Evolutionary conservation across 2,888 invertebrate species (phyloP).

Genomic region (Lydus trimaculatus): DNA sequence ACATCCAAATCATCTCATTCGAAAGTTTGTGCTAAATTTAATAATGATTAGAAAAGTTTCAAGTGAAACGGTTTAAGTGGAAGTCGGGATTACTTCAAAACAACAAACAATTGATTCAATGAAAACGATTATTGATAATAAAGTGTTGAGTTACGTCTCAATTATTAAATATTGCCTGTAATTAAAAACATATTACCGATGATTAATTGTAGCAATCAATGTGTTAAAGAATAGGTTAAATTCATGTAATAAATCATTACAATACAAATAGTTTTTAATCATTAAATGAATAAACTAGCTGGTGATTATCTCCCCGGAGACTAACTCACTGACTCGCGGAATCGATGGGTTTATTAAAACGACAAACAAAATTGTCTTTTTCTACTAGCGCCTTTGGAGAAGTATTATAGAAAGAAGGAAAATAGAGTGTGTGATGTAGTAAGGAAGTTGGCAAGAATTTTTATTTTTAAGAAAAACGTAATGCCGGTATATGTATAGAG

Average conservation of each 20-base stretch:
- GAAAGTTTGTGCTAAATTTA: too few species aligned
- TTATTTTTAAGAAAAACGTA: background rate
- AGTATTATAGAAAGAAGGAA: background rate
- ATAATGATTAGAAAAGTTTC: too few species aligned
- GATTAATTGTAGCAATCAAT: background rate
- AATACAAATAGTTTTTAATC: background rate
- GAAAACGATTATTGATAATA: background rate
- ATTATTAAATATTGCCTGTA: background rate
- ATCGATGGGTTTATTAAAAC: background rate
- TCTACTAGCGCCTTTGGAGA: background rate
- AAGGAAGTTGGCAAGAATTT: background rate
- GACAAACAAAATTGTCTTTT: background rate
- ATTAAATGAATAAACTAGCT: too few species aligned
- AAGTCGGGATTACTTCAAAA: background rate
- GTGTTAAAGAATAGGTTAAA: background rate
- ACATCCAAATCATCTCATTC: too few species aligned
- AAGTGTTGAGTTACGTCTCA: background rate
- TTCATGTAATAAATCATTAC: background rate
- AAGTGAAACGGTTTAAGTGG: too few species aligned
- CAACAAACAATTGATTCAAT: too few species aligned
- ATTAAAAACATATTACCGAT: background rate
- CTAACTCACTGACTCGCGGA: too few species aligned
- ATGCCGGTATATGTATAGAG: background rate
- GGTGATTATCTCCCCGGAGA: background rate
- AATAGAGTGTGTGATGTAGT: background rate